Conservation (phyloP, 2,797 vertebrate species). For the Pseudocheirus occidentalis region DNA sequence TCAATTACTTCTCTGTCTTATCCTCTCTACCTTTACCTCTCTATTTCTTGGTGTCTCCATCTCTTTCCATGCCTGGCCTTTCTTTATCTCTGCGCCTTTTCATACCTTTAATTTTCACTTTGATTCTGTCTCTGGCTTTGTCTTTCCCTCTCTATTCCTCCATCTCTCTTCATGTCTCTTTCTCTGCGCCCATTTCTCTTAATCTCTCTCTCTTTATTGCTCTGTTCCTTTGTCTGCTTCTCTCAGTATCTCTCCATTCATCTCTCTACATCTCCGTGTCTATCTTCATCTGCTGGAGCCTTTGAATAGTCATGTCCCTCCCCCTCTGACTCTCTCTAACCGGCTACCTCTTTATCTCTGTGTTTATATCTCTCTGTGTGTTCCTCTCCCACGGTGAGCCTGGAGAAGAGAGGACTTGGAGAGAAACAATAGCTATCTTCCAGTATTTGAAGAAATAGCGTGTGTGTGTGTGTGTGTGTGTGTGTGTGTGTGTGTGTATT, state of each 20-base stretch:
- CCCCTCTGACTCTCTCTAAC: background rate
- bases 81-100: background rate
- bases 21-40: background rate
- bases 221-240: background rate
- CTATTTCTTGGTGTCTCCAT: background rate
- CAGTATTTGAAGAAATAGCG: background rate
- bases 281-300: background rate
- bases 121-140: background rate
- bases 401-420: background rate
- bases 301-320: background rate
- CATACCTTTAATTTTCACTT: background rate
- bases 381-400: background rate
- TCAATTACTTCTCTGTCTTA: background rate
- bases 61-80: background rate
- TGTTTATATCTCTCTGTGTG: background rate
- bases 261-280: too few relatives aligned
- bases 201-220: too few relatives aligned
- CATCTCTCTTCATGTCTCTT: background rate
- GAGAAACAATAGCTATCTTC: background rate
- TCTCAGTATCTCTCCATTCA: background rate
- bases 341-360: background rate
- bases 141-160: background rate
- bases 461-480: background rate
- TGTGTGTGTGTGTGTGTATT: background rate
- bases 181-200: background rate